These are phyloP conservation scores for Danionella cerebrum DNA, from an alignment of 2,113 vertebrate genomes.

Conservation along the genomic window DNA sequence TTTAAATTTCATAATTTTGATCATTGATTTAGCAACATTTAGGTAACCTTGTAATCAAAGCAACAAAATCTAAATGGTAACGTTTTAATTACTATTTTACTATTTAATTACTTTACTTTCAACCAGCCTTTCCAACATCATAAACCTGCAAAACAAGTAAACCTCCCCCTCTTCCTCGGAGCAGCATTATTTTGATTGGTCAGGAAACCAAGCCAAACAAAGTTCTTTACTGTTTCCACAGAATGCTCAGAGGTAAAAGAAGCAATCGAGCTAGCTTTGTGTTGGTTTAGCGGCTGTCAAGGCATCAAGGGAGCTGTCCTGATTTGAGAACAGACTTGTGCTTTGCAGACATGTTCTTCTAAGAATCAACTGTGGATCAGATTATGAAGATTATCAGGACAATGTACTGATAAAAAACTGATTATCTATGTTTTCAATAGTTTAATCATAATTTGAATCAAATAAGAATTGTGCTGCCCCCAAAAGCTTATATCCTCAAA, in stretches of 20 bases:
- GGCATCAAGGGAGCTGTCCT: conserved; percentile 43
- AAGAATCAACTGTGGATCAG: conserved; percentile 22
- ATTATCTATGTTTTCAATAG: conserved; percentile 26
- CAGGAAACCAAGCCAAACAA: conserved; percentile 33
- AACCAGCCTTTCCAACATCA: no score
- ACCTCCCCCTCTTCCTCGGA: no score
- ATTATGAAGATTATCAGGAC: conserved; percentile 15
- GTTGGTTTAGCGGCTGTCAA: not conserved
- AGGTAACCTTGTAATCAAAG: no score
- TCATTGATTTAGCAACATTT: no score
- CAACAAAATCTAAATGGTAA: no score
- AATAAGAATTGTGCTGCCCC: conserved; percentile 18
- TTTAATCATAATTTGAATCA: conserved; percentile 47
- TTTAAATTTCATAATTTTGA: no score
- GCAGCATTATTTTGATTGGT: no score
- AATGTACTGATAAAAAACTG: conserved; percentile 26
- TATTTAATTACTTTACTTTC: no score
- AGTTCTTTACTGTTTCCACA: conserved; percentile 31
- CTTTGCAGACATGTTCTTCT: conserved; percentile 20
- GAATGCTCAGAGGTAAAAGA: not conserved
- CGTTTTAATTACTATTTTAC: no score
- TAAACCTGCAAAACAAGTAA: no score
- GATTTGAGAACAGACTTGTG: conserved; percentile 34
- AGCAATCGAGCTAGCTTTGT: conserved; percentile 1
- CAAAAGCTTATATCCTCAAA: conserved; percentile 2